Evolutionary conservation across 1,140 invertebrate genomes (phyloP), one percentile per base, ranked within the genome.

Genomic region (Drosophila saltans): DNA sequence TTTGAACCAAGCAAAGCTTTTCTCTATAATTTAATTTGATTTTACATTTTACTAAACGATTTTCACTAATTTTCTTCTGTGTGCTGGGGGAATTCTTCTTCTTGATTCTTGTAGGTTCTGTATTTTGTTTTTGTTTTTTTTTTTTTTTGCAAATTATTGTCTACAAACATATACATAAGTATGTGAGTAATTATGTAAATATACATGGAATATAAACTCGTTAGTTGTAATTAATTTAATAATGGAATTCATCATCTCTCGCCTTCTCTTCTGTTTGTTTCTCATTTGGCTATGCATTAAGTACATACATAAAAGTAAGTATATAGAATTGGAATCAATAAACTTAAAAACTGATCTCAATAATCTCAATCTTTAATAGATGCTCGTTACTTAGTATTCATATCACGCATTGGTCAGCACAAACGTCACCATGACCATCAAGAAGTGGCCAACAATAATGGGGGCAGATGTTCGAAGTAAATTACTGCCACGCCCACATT

Each of bases 401-500:
- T 92, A 92, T 92, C 91, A 92, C 91, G 91, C 91, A 48, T 92
- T 91, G 75, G 89, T 79, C 55, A 92, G 57, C 62, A 90, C 69
- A 75, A 77, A 89, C 9, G 90, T 89, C 33, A 92, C 79, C 16
- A 74, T 58, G 43, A 92, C 78, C 86, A 92, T 92, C n/a, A 92
- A 56, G 40, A 92, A 48, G 65, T 92, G 89, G 30, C 81, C 83
- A 16, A 84, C 73, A 30, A 92, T 30, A 3, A 91, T 72, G 0
- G 89, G 80, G 16, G 66, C 64, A 6, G 91, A 86, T 65, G 73
- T 77, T 24, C 70, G 79, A 41, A 88, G 52, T 7, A 91, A 64
- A 28, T 89, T 78, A 58, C 92, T 89, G 73, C 82, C 93, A 55
- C 90, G 92, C 58, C 95, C 95, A 91, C 96, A 96, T 68, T 95